phyloP scores from a whole-genome alignment of 2,888 invertebrate genomes.

The Phortica magna region DNA sequence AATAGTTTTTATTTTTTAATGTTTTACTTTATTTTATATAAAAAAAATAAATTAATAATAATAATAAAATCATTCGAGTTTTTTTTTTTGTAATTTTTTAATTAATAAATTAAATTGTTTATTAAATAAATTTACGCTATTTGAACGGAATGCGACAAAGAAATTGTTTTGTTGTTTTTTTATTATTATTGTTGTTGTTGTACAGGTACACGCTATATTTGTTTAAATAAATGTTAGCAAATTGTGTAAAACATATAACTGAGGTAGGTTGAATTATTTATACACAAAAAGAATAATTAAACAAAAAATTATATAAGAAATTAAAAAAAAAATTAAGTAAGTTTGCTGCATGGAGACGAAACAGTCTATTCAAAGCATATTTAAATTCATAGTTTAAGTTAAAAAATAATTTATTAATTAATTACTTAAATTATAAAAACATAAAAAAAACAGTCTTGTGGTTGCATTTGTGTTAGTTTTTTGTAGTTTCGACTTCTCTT shows the following conservation, averaged over 20 bases:
- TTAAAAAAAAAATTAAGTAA: conserved; percentile 35
- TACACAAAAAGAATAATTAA: conserved; percentile 19
- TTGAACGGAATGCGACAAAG: conserved; percentile 66
- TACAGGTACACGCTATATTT: conserved; percentile 65
- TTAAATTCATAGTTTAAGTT: conserved; percentile 36
- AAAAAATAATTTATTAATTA: conserved; percentile 37
- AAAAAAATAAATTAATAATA: neutral
- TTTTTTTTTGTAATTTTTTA: conserved; percentile 43
- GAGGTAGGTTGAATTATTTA: conserved; percentile 58
- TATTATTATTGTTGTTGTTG: conserved; percentile 61
- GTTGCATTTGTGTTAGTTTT: conserved; percentile 76
- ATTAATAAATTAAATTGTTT: conserved; percentile 39
- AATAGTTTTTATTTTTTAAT: conserved; percentile 27
- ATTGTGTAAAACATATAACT: conserved; percentile 39
- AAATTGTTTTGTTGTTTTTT: conserved; percentile 24
- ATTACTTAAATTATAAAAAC: conserved; percentile 48
- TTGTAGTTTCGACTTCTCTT: conserved; percentile 40
- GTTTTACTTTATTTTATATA: neutral
- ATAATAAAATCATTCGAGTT: conserved; percentile 42
- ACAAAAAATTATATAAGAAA: conserved; percentile 38
- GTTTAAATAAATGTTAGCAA: conserved; percentile 22
- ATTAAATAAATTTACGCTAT: conserved; percentile 48
- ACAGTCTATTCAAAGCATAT: conserved; percentile 37
- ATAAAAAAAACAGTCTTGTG: conserved; percentile 74
- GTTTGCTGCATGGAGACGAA: conserved; percentile 30